These are phyloP conservation scores for Egretta garzetta DNA, from an alignment of 2,113 vertebrate genomes.

Conservation along the genomic window DNA sequence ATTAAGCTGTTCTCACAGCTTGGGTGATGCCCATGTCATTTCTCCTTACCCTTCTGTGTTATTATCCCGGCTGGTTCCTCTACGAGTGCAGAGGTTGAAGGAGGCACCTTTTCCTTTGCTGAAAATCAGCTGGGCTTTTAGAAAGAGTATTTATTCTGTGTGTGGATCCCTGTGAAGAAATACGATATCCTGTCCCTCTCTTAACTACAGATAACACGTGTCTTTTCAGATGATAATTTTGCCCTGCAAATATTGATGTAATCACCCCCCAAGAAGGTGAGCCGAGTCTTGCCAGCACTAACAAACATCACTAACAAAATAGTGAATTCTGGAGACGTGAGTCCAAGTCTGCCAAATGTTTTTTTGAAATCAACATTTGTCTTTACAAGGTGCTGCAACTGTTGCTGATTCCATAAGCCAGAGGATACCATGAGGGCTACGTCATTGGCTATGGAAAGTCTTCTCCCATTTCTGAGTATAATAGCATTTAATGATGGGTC, in stretches of 20 bases:
- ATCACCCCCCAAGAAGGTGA: accelerated
- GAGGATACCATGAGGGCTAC: neutral
- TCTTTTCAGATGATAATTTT: neutral
- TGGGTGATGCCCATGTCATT: neutral
- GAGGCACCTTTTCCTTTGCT: neutral
- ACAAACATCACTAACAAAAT: neutral
- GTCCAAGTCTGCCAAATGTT: neutral
- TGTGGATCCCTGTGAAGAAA: neutral
- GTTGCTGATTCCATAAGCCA: neutral
- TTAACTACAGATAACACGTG: accelerated
- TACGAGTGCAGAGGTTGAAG: neutral
- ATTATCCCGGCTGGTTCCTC: neutral
- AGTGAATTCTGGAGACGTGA: neutral
- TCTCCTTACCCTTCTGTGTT: neutral
- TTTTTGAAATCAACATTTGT: neutral
- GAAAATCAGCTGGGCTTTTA: neutral
- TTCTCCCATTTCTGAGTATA: neutral
- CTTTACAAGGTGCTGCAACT: neutral
- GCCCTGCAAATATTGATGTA: neutral
- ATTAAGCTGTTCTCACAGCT: neutral
- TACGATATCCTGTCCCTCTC: neutral
- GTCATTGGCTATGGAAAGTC: neutral
- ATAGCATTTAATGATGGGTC: neutral
- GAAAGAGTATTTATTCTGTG: neutral
- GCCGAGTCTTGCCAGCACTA: neutral